Conservation (phyloP, 2,888 invertebrate genomes). For the Caenorhabditis becei region DNA sequence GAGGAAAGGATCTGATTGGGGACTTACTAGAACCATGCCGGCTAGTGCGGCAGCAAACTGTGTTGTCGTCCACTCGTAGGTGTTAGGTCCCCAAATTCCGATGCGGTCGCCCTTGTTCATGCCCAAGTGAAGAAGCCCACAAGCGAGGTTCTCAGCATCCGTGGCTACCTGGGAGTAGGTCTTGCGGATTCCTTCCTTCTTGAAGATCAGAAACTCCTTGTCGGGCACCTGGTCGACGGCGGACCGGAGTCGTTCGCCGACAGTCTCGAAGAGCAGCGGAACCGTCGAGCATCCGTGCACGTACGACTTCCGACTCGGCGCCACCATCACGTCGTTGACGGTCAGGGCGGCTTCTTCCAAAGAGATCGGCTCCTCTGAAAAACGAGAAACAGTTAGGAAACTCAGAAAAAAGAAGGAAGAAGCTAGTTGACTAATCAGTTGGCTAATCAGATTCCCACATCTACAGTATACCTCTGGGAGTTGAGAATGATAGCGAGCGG, state of each 20-base stretch:
- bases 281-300: conserved; percentile 75
- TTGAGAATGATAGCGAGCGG: conserved; percentile 19
- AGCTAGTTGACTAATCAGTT: too few species aligned
- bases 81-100: conserved; percentile 90
- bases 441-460: conserved; percentile 5
- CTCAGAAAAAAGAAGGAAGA: too few species aligned
- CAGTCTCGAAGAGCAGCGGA: conserved; percentile 79
- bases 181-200: conserved; percentile 75
- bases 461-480: conserved; percentile 53
- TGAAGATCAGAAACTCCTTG: conserved; percentile 80
- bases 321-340: conserved; percentile 67
- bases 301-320: conserved; percentile 75
- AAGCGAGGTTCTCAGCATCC: conserved; percentile 86
- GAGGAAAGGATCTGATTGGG: conserved; percentile 81
- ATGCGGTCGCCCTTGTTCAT: conserved; percentile 87
- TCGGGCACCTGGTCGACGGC: conserved; percentile 79
- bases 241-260: conserved; percentile 77
- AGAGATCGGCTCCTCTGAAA: conserved; percentile 72
- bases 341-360: conserved; percentile 70
- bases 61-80: conserved; percentile 87
- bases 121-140: conserved; percentile 87
- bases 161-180: conserved; percentile 77
- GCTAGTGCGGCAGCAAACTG: conserved; percentile 87
- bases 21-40: conserved; percentile 86
- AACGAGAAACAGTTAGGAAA: conserved; percentile 6